Percentiles rank a stretch among this genome's conserved stretches.
phyloP scores from a whole-genome alignment of 2,888 invertebrate species.

The Erpobdella octoculata region DNA sequence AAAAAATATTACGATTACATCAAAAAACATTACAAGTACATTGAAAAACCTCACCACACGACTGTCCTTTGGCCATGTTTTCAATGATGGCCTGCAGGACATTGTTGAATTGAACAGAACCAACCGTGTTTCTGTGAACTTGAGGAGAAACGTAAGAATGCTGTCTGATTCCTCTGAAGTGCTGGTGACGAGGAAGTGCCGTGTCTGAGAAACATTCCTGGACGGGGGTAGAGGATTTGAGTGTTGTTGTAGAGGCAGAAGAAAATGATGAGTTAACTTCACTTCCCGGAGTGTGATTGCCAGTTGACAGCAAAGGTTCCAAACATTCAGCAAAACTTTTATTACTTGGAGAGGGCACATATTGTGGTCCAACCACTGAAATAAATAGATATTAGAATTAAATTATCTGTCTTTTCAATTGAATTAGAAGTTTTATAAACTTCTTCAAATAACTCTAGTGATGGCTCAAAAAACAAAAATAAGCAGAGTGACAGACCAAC shows the following conservation, averaged over 20 bases:
- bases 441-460: neutral
- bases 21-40: no score
- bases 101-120: conserved; percentile 24
- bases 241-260: neutral
- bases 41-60: neutral
- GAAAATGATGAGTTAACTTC: no score
- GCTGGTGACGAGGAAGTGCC: conserved; percentile 21
- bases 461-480: no score
- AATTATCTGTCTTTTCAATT: neutral
- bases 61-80: conserved; percentile 25
- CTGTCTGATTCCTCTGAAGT: neutral
- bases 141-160: neutral
- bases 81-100: conserved; percentile 19
- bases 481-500: no score
- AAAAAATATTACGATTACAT: neutral
- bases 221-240: conserved; percentile 64
- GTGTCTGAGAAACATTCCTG: conserved; percentile 28
- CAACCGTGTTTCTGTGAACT: conserved; percentile 16
- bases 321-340: conserved; percentile 2
- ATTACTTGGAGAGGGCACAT: conserved; percentile 6
- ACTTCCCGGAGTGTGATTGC: neutral
- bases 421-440: neutral
- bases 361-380: neutral
- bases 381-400: neutral
- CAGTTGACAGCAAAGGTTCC: neutral